phyloP scores from a whole-genome alignment of 2,888 invertebrate species.

The Blomia tropicalis region DNA sequence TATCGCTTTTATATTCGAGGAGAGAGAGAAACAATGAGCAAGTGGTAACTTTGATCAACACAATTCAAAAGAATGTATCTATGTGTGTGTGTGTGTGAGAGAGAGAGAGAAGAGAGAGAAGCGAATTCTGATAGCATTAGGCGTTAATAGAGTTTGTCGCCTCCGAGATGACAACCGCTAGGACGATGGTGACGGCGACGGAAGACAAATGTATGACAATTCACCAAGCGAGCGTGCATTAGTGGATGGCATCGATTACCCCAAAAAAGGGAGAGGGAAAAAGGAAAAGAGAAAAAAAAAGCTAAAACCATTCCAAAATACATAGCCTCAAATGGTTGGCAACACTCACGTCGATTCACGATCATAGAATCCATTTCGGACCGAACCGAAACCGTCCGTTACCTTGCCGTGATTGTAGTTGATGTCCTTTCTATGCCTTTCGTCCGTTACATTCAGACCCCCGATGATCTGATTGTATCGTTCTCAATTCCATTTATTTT shows the following conservation, averaged over 20 bases:
- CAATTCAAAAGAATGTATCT: not conserved
- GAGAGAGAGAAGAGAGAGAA: not conserved
- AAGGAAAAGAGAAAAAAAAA: no score
- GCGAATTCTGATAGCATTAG: not conserved
- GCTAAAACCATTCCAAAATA: no score
- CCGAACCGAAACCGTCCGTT: not conserved
- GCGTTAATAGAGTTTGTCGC: not conserved
- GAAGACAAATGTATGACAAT: not conserved
- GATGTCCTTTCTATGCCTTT: not conserved
- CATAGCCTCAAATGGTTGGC: not conserved
- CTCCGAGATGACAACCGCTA: no score
- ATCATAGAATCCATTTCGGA: no score
- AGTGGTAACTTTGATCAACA: not conserved
- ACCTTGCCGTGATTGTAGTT: not conserved
- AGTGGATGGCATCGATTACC: not conserved
- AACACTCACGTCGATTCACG: not conserved
- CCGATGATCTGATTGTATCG: not conserved
- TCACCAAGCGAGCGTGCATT: not conserved
- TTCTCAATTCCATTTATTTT: conserved; percentile 5
- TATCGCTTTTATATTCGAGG: no score
- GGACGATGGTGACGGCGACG: no score
- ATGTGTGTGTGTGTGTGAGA: not conserved
- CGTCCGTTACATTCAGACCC: not conserved
- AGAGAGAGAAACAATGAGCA: no score
- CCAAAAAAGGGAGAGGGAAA: no score